Conservation (phyloP, 2,113 vertebrate genomes). For the Callorhinus ursinus region DNA sequence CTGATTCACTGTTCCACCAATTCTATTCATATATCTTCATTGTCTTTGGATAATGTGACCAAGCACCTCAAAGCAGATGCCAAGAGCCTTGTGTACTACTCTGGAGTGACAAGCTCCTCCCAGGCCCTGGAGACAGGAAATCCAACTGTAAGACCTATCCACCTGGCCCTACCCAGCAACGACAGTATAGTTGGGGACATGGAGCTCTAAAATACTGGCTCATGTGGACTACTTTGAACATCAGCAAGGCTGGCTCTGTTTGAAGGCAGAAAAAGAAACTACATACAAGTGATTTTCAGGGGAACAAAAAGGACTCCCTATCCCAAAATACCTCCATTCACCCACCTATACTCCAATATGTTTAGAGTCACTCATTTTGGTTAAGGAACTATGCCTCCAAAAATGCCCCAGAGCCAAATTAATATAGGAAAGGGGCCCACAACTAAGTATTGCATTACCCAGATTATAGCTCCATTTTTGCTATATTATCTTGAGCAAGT, state of each 20-base stretch:
- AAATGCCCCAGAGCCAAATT: not conserved
- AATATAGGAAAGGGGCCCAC: not conserved
- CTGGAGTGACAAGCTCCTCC: constrained; percentile 58
- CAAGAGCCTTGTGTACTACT: constrained; percentile 30
- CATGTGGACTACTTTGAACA: not conserved
- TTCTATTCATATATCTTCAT: constrained; percentile 82
- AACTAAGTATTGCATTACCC: constrained; percentile 6
- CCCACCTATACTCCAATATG: not conserved
- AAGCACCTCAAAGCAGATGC: constrained; percentile 69
- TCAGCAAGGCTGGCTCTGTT: not conserved
- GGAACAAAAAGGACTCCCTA: not conserved
- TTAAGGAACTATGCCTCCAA: not conserved
- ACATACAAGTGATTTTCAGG: not conserved
- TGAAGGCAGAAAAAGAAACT: constrained; percentile 12
- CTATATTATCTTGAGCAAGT: not conserved
- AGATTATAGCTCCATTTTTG: not conserved
- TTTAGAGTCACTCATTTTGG: constrained; percentile 16
- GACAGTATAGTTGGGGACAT: constrained; percentile 31
- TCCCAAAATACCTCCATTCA: constrained; percentile 12
- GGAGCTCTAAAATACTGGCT: constrained; percentile 27
- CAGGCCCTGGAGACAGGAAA: constrained; percentile 61
- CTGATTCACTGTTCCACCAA: constrained; percentile 86
- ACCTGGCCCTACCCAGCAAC: not conserved
- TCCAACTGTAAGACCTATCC: constrained; percentile 42
- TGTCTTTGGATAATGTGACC: constrained; percentile 68